Base-by-base conservation (phyloP, 2,113 vertebrate species). In the Syngnathus floridae region DNA sequence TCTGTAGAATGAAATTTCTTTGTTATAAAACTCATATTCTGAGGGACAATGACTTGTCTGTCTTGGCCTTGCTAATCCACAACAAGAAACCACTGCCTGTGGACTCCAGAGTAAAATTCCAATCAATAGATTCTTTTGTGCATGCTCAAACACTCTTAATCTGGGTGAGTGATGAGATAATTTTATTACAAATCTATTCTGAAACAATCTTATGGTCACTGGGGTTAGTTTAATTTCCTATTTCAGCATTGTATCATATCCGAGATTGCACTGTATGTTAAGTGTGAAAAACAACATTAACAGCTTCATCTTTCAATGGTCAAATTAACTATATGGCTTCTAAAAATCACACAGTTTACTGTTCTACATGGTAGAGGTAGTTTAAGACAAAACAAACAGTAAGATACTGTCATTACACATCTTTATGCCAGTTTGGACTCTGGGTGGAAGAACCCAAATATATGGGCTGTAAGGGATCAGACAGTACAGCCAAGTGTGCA, bases 21-120 rank as follows among this genome's bases (percentile, higher is more conserved):
- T 64, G 37, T 49, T 0, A 17, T 35, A 73, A 79, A 82, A 49
- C 67, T 79, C 74, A 73, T 67, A 76, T 76, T 77, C 67, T 66
- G 69, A 52, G 8, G 45, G 72, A 87, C 82, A 86, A 75, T 66
- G 67, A 58, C 41, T 56, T 0, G 35, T 72, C 61, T 86, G 79
- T 87, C 36, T 61, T 66, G 57, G 19, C 11, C 21, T 4, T 14
- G 31, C 51, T 65, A 64, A 64, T 14, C 3, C 56, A 11, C 46
- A 31, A 66, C 65, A 72, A 74, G 70, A 69, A 74, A 64, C 8
- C 1, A 46, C 60, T 14, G n/a, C 35, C 46, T 66, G 35, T 73
- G 64, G 67, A 77, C 76, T 66, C 51, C 55, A 62, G 17, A 59
- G 36, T 31, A 5, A 55, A 31, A 73, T 38, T 4, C 2, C 19